Evolutionary conservation across 1,140 invertebrate species (phyloP).

Genomic region (Melanaphis sacchari): DNA sequence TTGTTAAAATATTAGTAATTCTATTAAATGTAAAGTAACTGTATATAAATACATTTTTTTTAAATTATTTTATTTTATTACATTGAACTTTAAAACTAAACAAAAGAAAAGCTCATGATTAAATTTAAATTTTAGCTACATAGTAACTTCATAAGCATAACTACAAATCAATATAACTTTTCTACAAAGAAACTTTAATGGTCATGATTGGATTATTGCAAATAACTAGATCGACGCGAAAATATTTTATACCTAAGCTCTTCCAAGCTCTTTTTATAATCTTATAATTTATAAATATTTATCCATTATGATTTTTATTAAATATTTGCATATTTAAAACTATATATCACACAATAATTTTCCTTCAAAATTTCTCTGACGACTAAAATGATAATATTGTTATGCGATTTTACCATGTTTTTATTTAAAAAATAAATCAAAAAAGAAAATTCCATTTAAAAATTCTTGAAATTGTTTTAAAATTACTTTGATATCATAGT

Average conservation of each 20-base stretch:
- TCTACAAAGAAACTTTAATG: not conserved
- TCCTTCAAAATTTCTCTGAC: no score
- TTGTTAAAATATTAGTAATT: not conserved
- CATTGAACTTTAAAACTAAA: not conserved
- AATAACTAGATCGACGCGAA: not conserved
- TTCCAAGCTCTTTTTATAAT: not conserved
- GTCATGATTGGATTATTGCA: not conserved
- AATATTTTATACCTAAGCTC: not conserved
- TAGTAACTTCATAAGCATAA: not conserved
- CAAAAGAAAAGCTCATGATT: not conserved
- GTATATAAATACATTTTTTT: no score
- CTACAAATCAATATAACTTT: not conserved
- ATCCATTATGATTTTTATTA: not conserved
- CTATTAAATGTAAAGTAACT: not conserved
- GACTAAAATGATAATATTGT: no score
- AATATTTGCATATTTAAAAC: not conserved
- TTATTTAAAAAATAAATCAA: no score
- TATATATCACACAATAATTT: not conserved
- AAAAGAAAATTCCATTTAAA: no score
- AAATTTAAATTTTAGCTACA: not conserved
- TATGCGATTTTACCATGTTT: no score
- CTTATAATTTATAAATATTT: not conserved
- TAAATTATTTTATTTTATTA: no score
- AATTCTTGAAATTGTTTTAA: no score
- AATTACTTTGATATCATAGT: no score